A percentile compares a stretch with the other conserved stretches of the same genome.
Evolutionary conservation across 2,888 invertebrate genomes (phyloP).

Genomic region (Drosophila atripex): DNA sequence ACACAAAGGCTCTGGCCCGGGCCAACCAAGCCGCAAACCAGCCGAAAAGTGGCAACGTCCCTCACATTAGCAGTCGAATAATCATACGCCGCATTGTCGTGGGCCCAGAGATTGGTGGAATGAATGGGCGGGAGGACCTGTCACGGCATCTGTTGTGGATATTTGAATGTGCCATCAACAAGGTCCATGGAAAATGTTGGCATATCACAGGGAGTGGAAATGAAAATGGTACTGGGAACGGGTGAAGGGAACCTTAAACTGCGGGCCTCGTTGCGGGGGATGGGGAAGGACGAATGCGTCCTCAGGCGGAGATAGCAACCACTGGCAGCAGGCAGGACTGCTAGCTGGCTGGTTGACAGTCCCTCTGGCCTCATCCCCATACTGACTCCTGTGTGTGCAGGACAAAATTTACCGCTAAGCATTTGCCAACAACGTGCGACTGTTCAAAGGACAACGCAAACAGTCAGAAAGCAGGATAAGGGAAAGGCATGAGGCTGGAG

Average conservation of each 20-base stretch:
- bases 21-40: constrained; percentile 53
- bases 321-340: constrained; percentile 27
- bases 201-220: constrained; percentile 42
- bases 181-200: constrained; percentile 46
- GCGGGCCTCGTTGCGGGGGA: constrained; percentile 47
- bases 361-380: constrained; percentile 20
- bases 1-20: constrained; percentile 19
- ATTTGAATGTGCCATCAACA: constrained; percentile 57
- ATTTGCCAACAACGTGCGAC: constrained; percentile 61
- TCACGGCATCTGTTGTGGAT: constrained; percentile 46
- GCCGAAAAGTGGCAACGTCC: constrained; percentile 32
- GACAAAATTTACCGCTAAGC: constrained; percentile 71
- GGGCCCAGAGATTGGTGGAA: constrained; percentile 5
- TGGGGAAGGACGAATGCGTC: constrained; percentile 19
- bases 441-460: constrained; percentile 63
- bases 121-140: neutral
- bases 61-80: constrained; percentile 64
- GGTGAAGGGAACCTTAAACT: constrained; percentile 58
- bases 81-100: constrained; percentile 75
- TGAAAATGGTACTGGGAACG: constrained; percentile 16
- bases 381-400: constrained; percentile 36
- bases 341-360: constrained; percentile 26
- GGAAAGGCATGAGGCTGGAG: constrained; percentile 24
- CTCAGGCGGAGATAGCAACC: constrained; percentile 52
- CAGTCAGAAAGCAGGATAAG: constrained; percentile 19